Conservation (phyloP, 2,888 invertebrate genomes). For the Megaustenia siamemsis region DNA sequence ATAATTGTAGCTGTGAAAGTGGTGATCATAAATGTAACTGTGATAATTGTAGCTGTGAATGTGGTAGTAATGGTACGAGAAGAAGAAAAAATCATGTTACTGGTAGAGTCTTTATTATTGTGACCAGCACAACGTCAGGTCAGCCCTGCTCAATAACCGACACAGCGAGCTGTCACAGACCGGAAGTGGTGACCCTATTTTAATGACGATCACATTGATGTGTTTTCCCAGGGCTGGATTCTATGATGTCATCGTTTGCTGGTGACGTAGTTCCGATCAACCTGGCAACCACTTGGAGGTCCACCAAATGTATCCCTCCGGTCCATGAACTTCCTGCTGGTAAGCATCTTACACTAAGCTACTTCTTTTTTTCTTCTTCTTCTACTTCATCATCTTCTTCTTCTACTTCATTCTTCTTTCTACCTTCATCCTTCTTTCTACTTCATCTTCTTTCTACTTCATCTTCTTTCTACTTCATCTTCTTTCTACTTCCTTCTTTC, state of each 20-base stretch:
- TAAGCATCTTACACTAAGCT: background rate
- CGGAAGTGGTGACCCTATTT: no score
- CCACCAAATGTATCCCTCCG: slow-evolving; percentile 68
- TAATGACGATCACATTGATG: no score
- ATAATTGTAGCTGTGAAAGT: slow-evolving; percentile 25
- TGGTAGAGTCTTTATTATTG: no score
- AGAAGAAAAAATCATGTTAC: no score
- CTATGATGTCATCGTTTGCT: background rate
- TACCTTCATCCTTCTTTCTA: background rate
- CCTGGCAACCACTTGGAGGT: slow-evolving; percentile 57
- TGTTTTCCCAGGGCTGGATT: background rate
- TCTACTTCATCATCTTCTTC: background rate
- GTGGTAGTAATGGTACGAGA: background rate
- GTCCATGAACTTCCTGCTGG: slow-evolving; percentile 70
- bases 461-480: background rate
- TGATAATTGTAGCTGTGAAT: no score
- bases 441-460: background rate
- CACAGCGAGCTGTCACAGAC: no score
- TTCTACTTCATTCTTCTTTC: background rate
- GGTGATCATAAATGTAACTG: background rate
- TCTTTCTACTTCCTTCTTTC: background rate
- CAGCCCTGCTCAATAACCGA: no score
- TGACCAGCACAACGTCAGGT: no score
- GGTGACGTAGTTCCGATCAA: slow-evolving; percentile 2
- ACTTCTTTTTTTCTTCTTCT: background rate